phyloP scores from a whole-genome alignment of 1,140 invertebrate species.

The Drosophila parabipectinata region DNA sequence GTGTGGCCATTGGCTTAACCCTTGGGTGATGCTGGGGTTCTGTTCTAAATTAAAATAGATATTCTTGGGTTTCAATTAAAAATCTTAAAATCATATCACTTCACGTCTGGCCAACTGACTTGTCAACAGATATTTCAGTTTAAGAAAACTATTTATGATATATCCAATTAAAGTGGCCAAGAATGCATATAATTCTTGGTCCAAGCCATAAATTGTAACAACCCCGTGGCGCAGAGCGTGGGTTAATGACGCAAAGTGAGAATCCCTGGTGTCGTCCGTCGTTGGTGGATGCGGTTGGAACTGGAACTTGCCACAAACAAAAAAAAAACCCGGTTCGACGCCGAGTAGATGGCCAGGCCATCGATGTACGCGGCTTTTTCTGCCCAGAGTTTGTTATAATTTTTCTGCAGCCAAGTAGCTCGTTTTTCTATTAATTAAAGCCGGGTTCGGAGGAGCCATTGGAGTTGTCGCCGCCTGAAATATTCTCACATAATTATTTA shows the following conservation, averaged over 20 bases:
- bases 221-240: constrained; percentile 43
- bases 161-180: constrained; percentile 31
- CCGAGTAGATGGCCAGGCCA: constrained; percentile 26
- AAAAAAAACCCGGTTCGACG: constrained; percentile 12
- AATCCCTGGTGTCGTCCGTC: constrained; percentile 43
- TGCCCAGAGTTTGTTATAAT: constrained; percentile 63
- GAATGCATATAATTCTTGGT: constrained; percentile 39
- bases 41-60: background rate
- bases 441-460: constrained; percentile 9
- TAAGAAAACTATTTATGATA: constrained; percentile 36
- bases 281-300: constrained; percentile 53
- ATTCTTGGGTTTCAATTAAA: background rate
- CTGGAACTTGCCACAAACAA: constrained; percentile 8
- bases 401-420: constrained; percentile 59
- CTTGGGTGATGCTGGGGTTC: constrained; percentile 1
- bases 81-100: background rate
- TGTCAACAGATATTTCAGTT: constrained; percentile 21
- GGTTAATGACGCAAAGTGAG: constrained; percentile 66
- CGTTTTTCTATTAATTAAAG: constrained; percentile 80
- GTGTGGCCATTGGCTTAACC: constrained; percentile 49
- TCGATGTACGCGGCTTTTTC: constrained; percentile 53
- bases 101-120: background rate
- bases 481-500: constrained; percentile 84
- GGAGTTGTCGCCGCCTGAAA: constrained; percentile 58
- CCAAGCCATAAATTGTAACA: constrained; percentile 34